Evolutionary conservation across 2,888 invertebrate species (phyloP).

Genomic region (Sceliomorpha sp.): DNA sequence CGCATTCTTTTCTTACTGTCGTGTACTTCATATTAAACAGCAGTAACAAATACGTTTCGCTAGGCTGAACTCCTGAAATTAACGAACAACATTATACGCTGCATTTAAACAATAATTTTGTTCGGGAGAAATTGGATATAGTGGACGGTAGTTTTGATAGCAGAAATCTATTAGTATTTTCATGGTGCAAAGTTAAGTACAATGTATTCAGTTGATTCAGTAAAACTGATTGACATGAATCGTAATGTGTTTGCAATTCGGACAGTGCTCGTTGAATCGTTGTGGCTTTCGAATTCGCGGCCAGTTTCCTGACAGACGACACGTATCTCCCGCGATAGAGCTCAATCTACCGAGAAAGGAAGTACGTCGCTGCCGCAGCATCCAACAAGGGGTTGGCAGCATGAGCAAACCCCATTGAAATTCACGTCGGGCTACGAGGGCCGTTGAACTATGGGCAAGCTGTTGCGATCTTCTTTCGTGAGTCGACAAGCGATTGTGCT

Average conservation of each 20-base stretch:
- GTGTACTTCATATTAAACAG: no score
- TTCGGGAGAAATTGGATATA: no score
- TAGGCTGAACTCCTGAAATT: no score
- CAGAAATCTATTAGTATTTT: no score
- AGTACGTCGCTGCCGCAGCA: slow-evolving; percentile 55
- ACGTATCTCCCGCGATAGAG: slow-evolving; percentile 59
- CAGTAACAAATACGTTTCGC: no score
- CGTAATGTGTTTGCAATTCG: slow-evolving; percentile 47
- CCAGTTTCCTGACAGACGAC: slow-evolving; percentile 45
- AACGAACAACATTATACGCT: no score
- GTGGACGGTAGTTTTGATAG: no score
- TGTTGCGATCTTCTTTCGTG: slow-evolving; percentile 65
- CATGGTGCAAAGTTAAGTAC: no score
- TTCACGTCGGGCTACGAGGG: slow-evolving; percentile 69
- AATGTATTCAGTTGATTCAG: slow-evolving; percentile 33
- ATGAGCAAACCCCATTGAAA: slow-evolving; percentile 72
- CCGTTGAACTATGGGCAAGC: slow-evolving; percentile 75
- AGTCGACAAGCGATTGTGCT: slow-evolving; percentile 50
- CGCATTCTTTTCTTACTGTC: no score
- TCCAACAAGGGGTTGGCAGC: slow-evolving; percentile 62
- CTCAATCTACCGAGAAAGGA: slow-evolving; percentile 51
- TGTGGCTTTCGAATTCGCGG: slow-evolving; percentile 52
- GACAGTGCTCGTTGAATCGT: slow-evolving; percentile 46
- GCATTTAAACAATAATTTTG: no score
- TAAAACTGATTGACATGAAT: slow-evolving; percentile 36